These are phyloP conservation scores for Tiliqua scincoides DNA, from an alignment of 2,113 vertebrate species.

Conservation along the genomic window DNA sequence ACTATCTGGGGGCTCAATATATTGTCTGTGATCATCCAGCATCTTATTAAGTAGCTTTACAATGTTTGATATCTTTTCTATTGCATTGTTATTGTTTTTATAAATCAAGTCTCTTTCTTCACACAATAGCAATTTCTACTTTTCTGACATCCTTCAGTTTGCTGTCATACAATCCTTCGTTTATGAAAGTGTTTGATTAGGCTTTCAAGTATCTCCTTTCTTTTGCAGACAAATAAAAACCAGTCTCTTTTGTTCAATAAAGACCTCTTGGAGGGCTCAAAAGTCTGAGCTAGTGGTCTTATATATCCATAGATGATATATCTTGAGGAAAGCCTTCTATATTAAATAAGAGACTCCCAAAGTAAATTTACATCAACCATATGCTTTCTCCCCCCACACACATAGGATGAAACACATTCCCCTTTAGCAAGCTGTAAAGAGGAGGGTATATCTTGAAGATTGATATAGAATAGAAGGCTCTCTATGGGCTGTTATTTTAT, in stretches of 20 bases:
- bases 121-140: background rate
- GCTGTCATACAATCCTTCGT: conserved; percentile 5
- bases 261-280: background rate
- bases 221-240: conserved; percentile 10
- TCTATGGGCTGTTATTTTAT: background rate
- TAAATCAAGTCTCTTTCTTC: background rate
- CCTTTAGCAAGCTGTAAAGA: background rate
- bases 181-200: conserved; percentile 3
- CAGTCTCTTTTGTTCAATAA: background rate
- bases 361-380: background rate
- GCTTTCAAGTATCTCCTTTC: conserved; percentile 6
- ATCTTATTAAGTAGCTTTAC: background rate
- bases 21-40: background rate
- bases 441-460: background rate
- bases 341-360: conserved; percentile 4
- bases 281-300: background rate
- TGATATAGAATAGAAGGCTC: background rate
- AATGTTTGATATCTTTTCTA: background rate
- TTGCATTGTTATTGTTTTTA: conserved; percentile 19
- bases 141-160: background rate
- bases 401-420: background rate
- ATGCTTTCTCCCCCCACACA: too few relatives aligned
- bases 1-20: background rate
- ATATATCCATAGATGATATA: background rate
- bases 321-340: background rate